Conservation (phyloP, 2,797 vertebrate species). For the Cichlasoma orientale region DNA sequence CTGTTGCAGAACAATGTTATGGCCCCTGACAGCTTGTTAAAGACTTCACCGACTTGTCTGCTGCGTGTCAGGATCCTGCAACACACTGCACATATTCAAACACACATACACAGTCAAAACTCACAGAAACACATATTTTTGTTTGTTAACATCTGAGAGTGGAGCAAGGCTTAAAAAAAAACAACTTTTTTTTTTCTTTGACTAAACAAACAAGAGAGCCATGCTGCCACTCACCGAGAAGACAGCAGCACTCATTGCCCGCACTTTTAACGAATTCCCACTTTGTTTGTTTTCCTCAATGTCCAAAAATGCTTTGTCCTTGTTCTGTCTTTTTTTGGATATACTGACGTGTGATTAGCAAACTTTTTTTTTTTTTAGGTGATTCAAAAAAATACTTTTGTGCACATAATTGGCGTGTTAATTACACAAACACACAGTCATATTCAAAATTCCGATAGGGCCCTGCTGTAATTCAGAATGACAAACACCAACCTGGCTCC, state of each 20-base stretch:
- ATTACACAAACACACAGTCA: background rate
- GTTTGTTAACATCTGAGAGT: slow-evolving; percentile 6
- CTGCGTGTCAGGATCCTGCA: slow-evolving; percentile 47
- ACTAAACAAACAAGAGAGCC: background rate
- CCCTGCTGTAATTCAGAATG: background rate
- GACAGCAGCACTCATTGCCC: background rate
- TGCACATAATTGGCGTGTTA: background rate
- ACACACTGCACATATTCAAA: slow-evolving; percentile 31
- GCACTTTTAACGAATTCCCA: background rate
- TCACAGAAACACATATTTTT: background rate
- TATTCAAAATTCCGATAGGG: background rate
- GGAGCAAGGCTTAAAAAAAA: background rate
- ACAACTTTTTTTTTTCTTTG: background rate
- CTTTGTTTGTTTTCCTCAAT: background rate
- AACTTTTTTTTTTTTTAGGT: background rate
- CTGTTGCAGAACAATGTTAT: slow-evolving; percentile 69
- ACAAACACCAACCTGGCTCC: background rate
- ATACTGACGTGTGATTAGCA: background rate
- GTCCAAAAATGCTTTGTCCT: background rate
- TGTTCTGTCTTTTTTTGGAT: background rate
- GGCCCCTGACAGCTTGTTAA: slow-evolving; percentile 81
- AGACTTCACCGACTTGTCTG: slow-evolving; percentile 63
- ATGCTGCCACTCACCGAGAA: background rate
- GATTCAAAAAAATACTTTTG: background rate
- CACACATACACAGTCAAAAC: slow-evolving; percentile 9